These are phyloP conservation scores for Lutjanus erythropterus DNA, from an alignment of 2,113 vertebrate species.

Conservation along the genomic window DNA sequence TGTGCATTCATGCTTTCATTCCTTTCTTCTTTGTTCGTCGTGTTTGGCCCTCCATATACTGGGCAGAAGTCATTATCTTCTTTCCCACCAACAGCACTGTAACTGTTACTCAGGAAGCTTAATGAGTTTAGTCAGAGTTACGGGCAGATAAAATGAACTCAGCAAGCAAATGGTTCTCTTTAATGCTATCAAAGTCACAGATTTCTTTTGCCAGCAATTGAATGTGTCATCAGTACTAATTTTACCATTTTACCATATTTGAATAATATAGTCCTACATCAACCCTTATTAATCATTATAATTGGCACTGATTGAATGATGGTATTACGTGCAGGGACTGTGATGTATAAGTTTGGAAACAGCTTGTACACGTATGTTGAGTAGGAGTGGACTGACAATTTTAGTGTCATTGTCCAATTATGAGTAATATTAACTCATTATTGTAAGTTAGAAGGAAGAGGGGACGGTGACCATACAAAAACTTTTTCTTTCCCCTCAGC, in stretches of 20 bases:
- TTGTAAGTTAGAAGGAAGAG: neutral
- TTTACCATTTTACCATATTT: constrained; percentile 37
- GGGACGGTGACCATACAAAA: neutral
- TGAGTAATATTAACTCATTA: constrained; percentile 50
- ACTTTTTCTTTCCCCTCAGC: neutral
- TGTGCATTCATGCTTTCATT: neutral
- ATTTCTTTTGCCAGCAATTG: neutral
- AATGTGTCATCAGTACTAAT: constrained; percentile 52
- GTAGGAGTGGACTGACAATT: constrained; percentile 59
- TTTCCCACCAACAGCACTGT: neutral
- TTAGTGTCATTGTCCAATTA: constrained; percentile 49
- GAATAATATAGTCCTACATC: constrained; percentile 31
- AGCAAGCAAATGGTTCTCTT: constrained; percentile 18
- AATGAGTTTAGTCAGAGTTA: constrained; percentile 34
- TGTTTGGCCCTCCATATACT: neutral
- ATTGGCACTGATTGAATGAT: constrained; percentile 21
- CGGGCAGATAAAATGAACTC: neutral
- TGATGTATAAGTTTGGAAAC: constrained; percentile 46
- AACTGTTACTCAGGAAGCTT: constrained; percentile 1
- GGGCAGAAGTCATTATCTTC: constrained; percentile 1
- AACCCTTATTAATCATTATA: constrained; percentile 41
- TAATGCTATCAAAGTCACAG: neutral
- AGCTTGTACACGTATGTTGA: constrained; percentile 59
- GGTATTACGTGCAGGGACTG: constrained; percentile 6
- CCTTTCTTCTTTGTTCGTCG: neutral